Evolutionary conservation across 1,140 invertebrate genomes (phyloP), one percentile per base, ranked within the genome.

Genomic region (Philaenus spumarius): DNA sequence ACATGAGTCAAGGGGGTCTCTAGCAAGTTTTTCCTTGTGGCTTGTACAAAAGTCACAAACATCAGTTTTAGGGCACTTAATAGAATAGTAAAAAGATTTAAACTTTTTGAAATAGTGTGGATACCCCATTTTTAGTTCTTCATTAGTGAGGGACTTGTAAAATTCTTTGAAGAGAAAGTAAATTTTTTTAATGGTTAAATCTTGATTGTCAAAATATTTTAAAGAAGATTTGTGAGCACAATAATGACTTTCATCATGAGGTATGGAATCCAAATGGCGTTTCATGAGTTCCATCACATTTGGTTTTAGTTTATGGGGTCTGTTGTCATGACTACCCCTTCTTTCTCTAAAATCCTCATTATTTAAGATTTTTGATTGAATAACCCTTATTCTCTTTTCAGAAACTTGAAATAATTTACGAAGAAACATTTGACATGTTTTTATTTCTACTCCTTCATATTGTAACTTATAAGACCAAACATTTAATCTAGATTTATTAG

Each of bases 11-110:
- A 37, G 3, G 6, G 57, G 57, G 22, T 55, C 46, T 42, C 22
- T 20, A 17, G 20, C 15, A 42, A 59, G 40, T 35, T 59, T 59
- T 42, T 43, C 35, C 39, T 55, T 47, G 54, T 15, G 39, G 22
- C 51, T 47, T 19, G 42, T 39, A 35, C 57, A 59, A 34, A 54
- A 59, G 26, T 54, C 56, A 51, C 57, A 59, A 9, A 54, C 12
- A n/a, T 59, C 57, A 7, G 46, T 53, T 54, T 59, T 59, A 14
- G 48, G 50, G 11, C 35, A 34, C 11, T 24, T 15, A 43, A 53
- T 54, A 22, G 20, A 35, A 30, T 52, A 47, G 19, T 37, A 23
- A 37, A 24, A 39, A n/a, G 37, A 12, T 19, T 42, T 59, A 12
- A 55, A 55, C 23, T 23, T 45, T 45, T 45, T 45, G 15, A 55